Conservation (phyloP, 2,113 vertebrate genomes). For the Dryoscopus gambensis region DNA sequence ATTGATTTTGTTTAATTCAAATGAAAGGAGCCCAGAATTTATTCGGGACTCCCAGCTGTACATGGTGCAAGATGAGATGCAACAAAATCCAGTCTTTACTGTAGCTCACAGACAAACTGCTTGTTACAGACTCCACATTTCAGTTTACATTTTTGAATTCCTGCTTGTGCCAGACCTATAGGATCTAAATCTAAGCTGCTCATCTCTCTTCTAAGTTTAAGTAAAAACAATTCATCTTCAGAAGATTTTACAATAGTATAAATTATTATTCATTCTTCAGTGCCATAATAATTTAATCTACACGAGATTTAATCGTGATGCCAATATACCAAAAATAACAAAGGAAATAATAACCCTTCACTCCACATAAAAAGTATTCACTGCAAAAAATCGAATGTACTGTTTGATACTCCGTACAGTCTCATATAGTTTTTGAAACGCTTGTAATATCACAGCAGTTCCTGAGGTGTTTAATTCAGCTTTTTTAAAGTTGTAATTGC, state of each 20-base stretch:
- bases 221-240: not conserved
- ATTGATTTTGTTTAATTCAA: constrained; percentile 63
- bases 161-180: not conserved
- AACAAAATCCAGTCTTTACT: constrained; percentile 30
- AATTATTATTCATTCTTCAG: not conserved
- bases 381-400: not conserved
- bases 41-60: constrained; percentile 65
- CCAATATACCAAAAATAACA: not conserved
- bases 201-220: not conserved
- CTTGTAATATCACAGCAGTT: not conserved
- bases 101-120: not conserved
- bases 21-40: constrained; percentile 63
- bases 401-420: not conserved
- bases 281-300: not conserved
- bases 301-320: not conserved
- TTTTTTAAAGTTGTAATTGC: not conserved
- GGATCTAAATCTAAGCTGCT: not conserved
- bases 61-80: constrained; percentile 46
- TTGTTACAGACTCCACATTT: not conserved
- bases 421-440: not conserved
- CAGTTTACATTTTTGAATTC: not conserved
- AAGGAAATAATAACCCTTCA: not conserved
- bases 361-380: not conserved
- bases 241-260: not conserved
- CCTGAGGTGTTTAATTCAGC: not conserved